Evolutionary conservation across 2,888 invertebrate genomes (phyloP).

Genomic region (Scaptomyza caliginosa): DNA sequence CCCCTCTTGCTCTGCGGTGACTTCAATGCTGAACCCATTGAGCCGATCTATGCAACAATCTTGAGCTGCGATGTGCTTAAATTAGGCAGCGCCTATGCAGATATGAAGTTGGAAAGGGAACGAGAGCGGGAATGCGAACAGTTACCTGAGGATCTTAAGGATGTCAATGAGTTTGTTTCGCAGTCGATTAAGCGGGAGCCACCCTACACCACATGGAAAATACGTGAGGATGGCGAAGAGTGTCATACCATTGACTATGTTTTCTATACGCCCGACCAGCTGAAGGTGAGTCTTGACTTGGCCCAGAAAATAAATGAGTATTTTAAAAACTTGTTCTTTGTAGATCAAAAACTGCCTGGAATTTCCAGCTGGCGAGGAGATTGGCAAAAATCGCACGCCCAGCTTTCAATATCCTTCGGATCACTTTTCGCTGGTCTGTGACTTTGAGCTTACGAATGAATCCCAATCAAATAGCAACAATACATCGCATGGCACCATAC

Average conservation of each 20-base stretch:
- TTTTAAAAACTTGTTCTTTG: not conserved
- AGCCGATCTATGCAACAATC: slow-evolving; percentile 88
- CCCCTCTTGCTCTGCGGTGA: slow-evolving; percentile 90
- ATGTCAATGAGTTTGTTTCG: slow-evolving; percentile 63
- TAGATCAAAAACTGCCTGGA: slow-evolving; percentile 83
- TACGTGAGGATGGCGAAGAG: slow-evolving; percentile 88
- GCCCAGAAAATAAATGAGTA: no score
- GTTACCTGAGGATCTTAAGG: slow-evolving; percentile 20
- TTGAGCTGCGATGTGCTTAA: slow-evolving; percentile 84
- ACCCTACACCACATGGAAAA: slow-evolving; percentile 91
- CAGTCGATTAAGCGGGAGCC: slow-evolving; percentile 86
- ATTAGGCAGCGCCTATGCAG: slow-evolving; percentile 86
- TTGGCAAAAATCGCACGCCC: slow-evolving; percentile 88
- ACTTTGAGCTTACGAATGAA: slow-evolving; percentile 84
- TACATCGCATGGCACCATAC: slow-evolving; percentile 46
- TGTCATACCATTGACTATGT: slow-evolving; percentile 91
- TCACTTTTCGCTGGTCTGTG: slow-evolving; percentile 90
- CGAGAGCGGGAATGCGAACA: slow-evolving; percentile 41
- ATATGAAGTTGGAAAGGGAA: slow-evolving; percentile 76
- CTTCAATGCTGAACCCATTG: slow-evolving; percentile 90
- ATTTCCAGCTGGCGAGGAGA: slow-evolving; percentile 87
- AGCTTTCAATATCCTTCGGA: slow-evolving; percentile 90
- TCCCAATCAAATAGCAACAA: slow-evolving; percentile 9
- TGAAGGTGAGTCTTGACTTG: slow-evolving; percentile 84
- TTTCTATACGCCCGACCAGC: slow-evolving; percentile 86